A percentile compares a stretch with the other conserved stretches of the same genome.
These are phyloP conservation scores for Tribolium freemani DNA, from an alignment of 2,888 invertebrate genomes.

Conservation along the genomic window DNA sequence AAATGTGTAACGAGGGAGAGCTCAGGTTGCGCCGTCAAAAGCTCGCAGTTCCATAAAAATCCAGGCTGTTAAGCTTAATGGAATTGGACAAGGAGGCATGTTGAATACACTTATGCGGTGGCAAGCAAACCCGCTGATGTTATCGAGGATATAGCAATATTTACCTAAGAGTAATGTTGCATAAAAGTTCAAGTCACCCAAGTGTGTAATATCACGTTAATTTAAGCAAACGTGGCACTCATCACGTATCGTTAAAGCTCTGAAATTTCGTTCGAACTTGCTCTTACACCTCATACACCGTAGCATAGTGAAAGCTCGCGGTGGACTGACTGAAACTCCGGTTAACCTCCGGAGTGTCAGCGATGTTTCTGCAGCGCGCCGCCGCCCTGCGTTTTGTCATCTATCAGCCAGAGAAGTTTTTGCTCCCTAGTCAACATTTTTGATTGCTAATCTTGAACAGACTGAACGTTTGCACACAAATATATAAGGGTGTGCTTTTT, in stretches of 20 bases:
- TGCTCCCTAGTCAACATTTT: slow-evolving; percentile 64
- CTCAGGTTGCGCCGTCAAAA: not conserved
- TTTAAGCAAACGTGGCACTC: slow-evolving; percentile 22
- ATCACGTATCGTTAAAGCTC: slow-evolving; percentile 33
- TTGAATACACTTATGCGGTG: not conserved
- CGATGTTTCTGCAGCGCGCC: slow-evolving; percentile 54
- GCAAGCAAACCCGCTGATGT: slow-evolving; percentile 8
- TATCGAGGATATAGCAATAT: slow-evolving; percentile 4
- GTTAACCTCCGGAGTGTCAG: slow-evolving; percentile 50
- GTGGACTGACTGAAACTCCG: slow-evolving; percentile 54
- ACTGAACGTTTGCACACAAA: slow-evolving; percentile 47
- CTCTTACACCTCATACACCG: not conserved
- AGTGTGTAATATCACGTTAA: slow-evolving; percentile 25
- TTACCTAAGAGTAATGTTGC: slow-evolving; percentile 18
- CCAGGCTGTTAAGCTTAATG: slow-evolving; percentile 15
- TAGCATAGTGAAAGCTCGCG: slow-evolving; percentile 14
- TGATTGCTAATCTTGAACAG: slow-evolving; percentile 61
- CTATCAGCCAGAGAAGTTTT: slow-evolving; percentile 61
- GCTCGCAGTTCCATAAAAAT: slow-evolving; percentile 17
- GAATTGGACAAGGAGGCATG: slow-evolving; percentile 21
- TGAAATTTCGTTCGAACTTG: slow-evolving; percentile 18
- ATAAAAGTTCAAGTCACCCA: slow-evolving; percentile 21
- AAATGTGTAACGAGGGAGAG: not conserved
- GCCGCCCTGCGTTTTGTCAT: slow-evolving; percentile 59
- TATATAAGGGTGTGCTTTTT: slow-evolving; percentile 28